Conservation (phyloP, 2,888 invertebrate genomes). For the Pemphredon lugubris region DNA sequence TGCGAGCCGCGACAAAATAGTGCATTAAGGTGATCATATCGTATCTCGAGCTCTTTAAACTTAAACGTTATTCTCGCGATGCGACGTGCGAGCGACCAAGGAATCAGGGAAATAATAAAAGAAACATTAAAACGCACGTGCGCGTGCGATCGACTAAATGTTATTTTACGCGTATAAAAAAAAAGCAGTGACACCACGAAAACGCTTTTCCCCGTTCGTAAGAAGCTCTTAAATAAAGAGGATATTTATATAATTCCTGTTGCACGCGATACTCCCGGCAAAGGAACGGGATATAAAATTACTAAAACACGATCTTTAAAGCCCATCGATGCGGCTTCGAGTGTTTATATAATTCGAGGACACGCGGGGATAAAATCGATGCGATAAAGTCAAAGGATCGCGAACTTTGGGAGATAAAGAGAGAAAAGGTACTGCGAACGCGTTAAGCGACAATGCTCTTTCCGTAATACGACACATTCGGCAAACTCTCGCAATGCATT, state of each 20-base stretch:
- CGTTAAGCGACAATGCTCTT: constrained; percentile 9
- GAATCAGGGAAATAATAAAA: too few species aligned
- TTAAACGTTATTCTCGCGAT: too few species aligned
- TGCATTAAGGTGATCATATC: too few species aligned
- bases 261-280: not conserved
- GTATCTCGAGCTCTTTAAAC: too few species aligned
- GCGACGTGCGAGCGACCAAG: too few species aligned
- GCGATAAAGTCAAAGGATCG: not conserved
- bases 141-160: too few species aligned
- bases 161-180: too few species aligned
- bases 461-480: constrained; percentile 52
- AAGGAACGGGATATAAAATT: not conserved
- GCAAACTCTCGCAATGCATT: constrained; percentile 50
- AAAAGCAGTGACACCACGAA: not conserved
- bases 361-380: not conserved
- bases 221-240: not conserved
- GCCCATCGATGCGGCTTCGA: not conserved
- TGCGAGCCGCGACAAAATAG: too few species aligned
- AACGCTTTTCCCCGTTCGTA: constrained; percentile 6
- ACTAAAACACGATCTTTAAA: not conserved
- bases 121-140: too few species aligned
- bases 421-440: not conserved
- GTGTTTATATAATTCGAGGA: constrained; percentile 21
- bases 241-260: constrained; percentile 13
- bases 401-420: not conserved